Conservation (phyloP, 53 echinoderm and acorn worm species). For the Zoroaster sp. region DNA sequence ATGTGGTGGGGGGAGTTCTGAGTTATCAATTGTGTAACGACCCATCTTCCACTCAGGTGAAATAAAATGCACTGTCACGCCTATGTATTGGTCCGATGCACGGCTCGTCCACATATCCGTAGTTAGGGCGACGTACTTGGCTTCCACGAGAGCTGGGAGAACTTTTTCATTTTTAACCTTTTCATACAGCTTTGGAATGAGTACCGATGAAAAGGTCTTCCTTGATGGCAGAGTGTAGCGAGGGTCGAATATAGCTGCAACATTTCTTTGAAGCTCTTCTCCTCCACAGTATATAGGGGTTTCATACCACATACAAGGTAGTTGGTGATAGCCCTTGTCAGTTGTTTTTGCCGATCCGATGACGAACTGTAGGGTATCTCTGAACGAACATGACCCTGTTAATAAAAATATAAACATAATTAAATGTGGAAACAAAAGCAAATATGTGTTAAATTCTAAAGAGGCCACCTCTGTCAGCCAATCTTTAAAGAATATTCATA, state of each 20-base stretch:
- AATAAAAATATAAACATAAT: too few relatives aligned
- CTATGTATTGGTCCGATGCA: conserved; percentile 21
- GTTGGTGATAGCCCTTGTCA: background rate
- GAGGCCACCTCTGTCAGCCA: too few relatives aligned
- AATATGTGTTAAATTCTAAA: too few relatives aligned
- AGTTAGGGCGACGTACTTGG: background rate
- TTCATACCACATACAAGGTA: background rate
- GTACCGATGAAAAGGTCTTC: conserved; percentile 8
- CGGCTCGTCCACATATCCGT: conserved; percentile 40
- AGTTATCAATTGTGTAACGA: conserved; percentile 37
- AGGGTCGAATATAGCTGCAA: conserved; percentile 33
- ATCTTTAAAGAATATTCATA: too few relatives aligned
- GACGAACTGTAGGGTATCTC: too few relatives aligned
- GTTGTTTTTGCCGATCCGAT: too few relatives aligned
- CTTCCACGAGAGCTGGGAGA: background rate
- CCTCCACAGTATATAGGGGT: conserved; percentile 36
- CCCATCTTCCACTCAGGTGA: background rate
- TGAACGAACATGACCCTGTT: too few relatives aligned
- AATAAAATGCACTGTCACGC: conserved; percentile 45
- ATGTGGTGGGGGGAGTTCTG: conserved; percentile 36
- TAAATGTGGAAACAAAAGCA: too few relatives aligned
- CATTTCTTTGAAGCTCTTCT: background rate
- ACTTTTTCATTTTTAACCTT: background rate
- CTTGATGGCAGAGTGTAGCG: conserved; percentile 27
- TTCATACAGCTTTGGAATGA: background rate